Percentiles rank a stretch among this genome's conserved stretches.
phyloP scores from a whole-genome alignment of 2,888 invertebrate genomes.

The Malacosoma neustria region DNA sequence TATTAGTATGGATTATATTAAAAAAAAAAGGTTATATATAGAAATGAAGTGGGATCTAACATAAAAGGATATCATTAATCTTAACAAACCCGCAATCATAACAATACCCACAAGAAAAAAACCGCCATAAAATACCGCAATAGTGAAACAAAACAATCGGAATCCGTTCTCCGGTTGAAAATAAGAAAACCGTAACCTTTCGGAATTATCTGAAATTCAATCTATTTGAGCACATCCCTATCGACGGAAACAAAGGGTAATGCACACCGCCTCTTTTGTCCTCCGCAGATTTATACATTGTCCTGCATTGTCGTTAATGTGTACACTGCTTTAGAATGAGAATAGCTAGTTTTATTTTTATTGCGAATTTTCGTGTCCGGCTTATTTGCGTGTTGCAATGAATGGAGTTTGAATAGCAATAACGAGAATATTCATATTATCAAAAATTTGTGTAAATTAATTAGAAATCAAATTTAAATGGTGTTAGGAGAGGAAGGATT shows the following conservation, averaged over 20 bases:
- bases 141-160: slow-evolving; percentile 14
- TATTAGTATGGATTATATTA: no score
- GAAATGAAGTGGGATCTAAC: no score
- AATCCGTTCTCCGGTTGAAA: slow-evolving; percentile 17
- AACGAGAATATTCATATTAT: no score
- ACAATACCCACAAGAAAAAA: slow-evolving; percentile 19
- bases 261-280: slow-evolving; percentile 54
- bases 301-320: slow-evolving; percentile 62
- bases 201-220: slow-evolving; percentile 67
- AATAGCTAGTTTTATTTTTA: slow-evolving; percentile 36
- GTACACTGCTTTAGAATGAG: slow-evolving; percentile 47
- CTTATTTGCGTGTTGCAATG: slow-evolving; percentile 7
- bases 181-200: slow-evolving; percentile 53
- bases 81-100: not conserved
- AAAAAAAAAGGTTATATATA: no score
- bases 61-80: not conserved
- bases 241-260: slow-evolving; percentile 63
- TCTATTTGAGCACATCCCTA: slow-evolving; percentile 64
- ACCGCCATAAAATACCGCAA: slow-evolving; percentile 24
- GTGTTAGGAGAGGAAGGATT: not conserved
- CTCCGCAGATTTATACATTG: slow-evolving; percentile 60
- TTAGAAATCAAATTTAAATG: not conserved
- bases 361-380: slow-evolving; percentile 27
- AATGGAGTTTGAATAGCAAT: no score
- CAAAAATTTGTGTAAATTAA: not conserved